Conservation (phyloP, 2,797 vertebrate genomes). For the Echeneis naucrates region DNA sequence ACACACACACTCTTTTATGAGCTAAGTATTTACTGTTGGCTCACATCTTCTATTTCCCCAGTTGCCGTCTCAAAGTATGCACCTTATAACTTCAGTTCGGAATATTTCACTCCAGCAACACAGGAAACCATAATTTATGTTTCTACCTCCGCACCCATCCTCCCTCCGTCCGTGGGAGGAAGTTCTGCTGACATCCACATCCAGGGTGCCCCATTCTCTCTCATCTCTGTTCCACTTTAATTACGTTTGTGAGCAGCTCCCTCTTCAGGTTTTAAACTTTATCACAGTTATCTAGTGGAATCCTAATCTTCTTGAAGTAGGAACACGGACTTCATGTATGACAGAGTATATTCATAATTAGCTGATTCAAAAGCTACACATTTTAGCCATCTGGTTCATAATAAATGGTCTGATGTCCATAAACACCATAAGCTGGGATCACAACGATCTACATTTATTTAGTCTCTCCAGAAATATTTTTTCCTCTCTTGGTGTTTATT, state of each 20-base stretch:
- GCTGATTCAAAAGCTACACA: neutral
- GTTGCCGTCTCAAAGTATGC: neutral
- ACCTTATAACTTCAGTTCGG: neutral
- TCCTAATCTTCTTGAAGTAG: neutral
- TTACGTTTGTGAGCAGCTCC: conserved; percentile 42
- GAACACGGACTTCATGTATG: neutral
- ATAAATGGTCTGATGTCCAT: no score
- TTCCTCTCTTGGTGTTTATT: neutral
- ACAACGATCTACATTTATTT: neutral
- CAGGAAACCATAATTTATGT: neutral
- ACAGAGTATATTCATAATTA: neutral
- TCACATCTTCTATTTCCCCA: neutral
- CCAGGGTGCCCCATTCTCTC: conserved; percentile 14
- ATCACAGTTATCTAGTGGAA: conserved; percentile 2
- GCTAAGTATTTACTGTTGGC: neutral
- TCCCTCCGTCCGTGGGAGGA: conserved; percentile 33
- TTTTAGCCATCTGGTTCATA: neutral
- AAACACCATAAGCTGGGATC: neutral
- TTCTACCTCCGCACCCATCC: conserved; percentile 37
- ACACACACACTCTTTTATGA: neutral
- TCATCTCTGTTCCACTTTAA: neutral
- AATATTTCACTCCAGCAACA: neutral
- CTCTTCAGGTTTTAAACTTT: conserved; percentile 42
- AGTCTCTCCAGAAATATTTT: no score
- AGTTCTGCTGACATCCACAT: conserved; percentile 39